Percentiles rank a stretch among this genome's conserved stretches.
phyloP scores from a whole-genome alignment of 2,797 vertebrate species.

The Helostoma temminkii region DNA sequence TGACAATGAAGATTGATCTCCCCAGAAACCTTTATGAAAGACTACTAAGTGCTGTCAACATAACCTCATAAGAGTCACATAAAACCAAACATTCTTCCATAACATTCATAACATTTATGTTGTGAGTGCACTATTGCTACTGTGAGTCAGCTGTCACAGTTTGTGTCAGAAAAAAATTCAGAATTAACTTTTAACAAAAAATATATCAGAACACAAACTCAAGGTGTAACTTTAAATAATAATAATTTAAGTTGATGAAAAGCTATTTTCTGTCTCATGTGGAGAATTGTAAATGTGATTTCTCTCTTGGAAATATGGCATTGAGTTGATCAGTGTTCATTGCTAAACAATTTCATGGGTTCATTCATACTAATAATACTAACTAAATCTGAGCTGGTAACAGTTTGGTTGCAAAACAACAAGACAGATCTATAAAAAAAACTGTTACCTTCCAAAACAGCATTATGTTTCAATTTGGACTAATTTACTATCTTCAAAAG shows the following conservation, averaged over 20 bases:
- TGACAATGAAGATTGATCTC: slow-evolving; percentile 83
- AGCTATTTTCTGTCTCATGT: not conserved
- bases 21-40: slow-evolving; percentile 75
- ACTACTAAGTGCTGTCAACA: slow-evolving; percentile 1
- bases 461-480: slow-evolving; percentile 23
- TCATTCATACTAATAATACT: no score
- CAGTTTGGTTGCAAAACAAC: slow-evolving; percentile 14
- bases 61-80: slow-evolving; percentile 10
- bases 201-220: not conserved
- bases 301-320: no score
- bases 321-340: no score
- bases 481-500: slow-evolving; percentile 15
- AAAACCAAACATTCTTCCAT: slow-evolving; percentile 8
- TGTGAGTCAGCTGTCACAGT: slow-evolving; percentile 4
- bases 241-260: not conserved
- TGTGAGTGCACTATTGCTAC: not conserved
- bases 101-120: slow-evolving; percentile 2
- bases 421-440: not conserved
- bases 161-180: no score
- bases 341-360: no score
- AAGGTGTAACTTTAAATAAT: not conserved
- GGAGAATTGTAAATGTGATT: not conserved
- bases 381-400: no score
- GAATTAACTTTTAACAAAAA: no score
- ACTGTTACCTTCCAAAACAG: not conserved